phyloP scores from a whole-genome alignment of 2,888 invertebrate species.

The Pollenia amentaria region DNA sequence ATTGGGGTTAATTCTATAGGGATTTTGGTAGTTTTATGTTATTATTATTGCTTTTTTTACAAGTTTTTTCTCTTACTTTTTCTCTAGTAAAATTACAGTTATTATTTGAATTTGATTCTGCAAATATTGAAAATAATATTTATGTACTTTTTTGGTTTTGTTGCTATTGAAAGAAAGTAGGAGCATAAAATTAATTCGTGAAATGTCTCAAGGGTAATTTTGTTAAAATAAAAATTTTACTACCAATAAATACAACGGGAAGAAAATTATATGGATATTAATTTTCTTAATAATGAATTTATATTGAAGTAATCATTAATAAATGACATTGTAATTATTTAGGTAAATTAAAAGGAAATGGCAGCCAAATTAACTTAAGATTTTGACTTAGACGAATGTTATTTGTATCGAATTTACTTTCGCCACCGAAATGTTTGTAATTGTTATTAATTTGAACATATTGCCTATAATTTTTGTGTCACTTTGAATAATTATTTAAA shows the following conservation, averaged over 20 bases:
- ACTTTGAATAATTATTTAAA: no score
- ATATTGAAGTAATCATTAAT: neutral
- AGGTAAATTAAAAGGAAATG: neutral
- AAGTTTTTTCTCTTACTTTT: neutral
- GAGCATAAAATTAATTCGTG: slow-evolving; percentile 12
- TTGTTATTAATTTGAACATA: no score
- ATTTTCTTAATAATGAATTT: neutral
- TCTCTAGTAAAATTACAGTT: slow-evolving; percentile 7
- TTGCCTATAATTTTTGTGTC: no score
- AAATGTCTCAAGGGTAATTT: slow-evolving; percentile 53
- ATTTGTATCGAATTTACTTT: no score
- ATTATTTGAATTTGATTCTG: slow-evolving; percentile 6
- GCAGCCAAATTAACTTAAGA: no score
- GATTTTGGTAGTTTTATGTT: slow-evolving; percentile 40
- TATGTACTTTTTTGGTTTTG: neutral
- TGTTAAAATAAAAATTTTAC: slow-evolving; percentile 24
- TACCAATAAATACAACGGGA: neutral
- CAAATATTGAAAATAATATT: neutral
- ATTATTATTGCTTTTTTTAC: slow-evolving; percentile 23
- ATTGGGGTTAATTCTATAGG: slow-evolving; percentile 46
- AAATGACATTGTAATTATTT: neutral
- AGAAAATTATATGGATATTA: neutral
- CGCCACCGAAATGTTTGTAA: no score
- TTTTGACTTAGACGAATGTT: no score
- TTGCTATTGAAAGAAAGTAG: neutral